Conservation (phyloP, 2,113 vertebrate genomes). For the Pogona vitticeps region DNA sequence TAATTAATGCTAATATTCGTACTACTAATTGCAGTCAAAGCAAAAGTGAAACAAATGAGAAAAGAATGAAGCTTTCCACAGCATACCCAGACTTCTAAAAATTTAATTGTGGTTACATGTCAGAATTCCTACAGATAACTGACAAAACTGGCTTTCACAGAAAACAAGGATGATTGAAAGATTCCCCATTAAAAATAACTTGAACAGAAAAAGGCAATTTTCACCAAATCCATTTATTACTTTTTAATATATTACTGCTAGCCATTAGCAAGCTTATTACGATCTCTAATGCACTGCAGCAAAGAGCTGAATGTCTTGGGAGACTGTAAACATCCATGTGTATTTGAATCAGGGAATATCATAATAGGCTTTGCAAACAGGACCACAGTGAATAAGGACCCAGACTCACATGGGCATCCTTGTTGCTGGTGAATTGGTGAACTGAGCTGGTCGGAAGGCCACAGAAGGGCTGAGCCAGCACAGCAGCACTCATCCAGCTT, state of each 20-base stretch:
- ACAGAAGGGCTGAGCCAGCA: too few relatives aligned
- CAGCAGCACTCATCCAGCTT: too few relatives aligned
- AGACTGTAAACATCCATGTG: not conserved
- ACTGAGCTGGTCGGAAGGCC: too few relatives aligned
- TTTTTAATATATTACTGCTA: not conserved
- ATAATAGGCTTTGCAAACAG: not conserved
- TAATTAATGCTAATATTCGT: constrained; percentile 3
- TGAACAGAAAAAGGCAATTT: constrained; percentile 9
- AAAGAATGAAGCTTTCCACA: not conserved
- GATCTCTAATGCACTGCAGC: not conserved
- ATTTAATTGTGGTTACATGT: not conserved
- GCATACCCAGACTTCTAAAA: not conserved
- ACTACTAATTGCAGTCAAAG: not conserved
- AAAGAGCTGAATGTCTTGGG: not conserved
- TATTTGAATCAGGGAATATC: not conserved
- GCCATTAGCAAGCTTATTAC: not conserved
- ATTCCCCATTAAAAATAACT: not conserved
- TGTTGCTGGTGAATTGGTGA: too few relatives aligned
- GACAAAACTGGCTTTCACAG: constrained; percentile 16
- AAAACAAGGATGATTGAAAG: constrained; percentile 7
- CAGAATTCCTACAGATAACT: not conserved
- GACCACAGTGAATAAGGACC: not conserved
- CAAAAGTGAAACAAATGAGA: not conserved
- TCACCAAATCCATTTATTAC: not conserved
- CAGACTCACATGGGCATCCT: too few relatives aligned